Evolutionary conservation across 2,888 invertebrate genomes (phyloP), one percentile per base, ranked within the genome.

Genomic region (Drosophila emarginata): DNA sequence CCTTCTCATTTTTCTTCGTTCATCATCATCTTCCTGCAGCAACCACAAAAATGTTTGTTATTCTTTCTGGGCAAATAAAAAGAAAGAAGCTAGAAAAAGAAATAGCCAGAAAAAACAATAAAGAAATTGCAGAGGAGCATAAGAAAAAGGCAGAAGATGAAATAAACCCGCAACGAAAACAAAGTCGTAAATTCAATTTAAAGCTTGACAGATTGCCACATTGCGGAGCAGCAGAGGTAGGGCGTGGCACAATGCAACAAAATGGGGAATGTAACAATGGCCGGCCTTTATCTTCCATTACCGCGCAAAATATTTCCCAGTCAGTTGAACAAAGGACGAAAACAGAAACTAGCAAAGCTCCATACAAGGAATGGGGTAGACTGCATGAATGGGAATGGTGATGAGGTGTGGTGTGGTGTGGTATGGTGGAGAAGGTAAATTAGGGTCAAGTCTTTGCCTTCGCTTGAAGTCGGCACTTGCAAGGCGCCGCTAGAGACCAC

Each of bases 131-230:
- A 52, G 59, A 51, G 74, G 28, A 68, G 72, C 32, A 56, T 18
- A 60, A 60, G 68, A 69, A 68, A 51, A 61, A 9, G 7, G 59
- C 62, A 56, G 64, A 72, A 64, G 67, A 87, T 76, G 74, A 87
- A 87, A 84, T 80, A 76, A 87, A 85, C 71, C 67, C 74, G 75
- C 79, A 73, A 81, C 86, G 88, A 85, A 89, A 89, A 87, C 76
- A 87, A 80, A 87, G 86, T 87, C 89, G 89, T 84, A 89, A 87
- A 89, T 90, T 87, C 79, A 88, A 89, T 90, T 89, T 89, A 87
- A 89, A 86, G 89, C 89, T 83, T 90, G 89, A 90, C 89, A 89
- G 89, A 89, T 89, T 89, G 90, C 86, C 83, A 78, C 76, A 77
- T 69, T 67, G 81, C 70, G 68, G 87, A 74, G 63, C 53, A 58